Conservation (phyloP, 2,888 invertebrate genomes). For the Drosophila neoperkinsi region DNA sequence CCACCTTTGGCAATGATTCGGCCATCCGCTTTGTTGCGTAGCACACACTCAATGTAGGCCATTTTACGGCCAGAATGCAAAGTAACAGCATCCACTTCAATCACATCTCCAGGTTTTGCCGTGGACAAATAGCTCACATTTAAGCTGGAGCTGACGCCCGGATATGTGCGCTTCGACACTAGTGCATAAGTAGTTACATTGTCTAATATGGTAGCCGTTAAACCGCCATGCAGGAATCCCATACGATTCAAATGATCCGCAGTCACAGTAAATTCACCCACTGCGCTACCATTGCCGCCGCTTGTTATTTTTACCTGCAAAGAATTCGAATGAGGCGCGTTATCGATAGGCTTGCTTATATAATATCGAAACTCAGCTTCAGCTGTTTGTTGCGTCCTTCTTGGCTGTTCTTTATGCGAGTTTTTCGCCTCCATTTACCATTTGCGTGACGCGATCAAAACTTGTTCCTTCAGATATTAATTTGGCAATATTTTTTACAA, state of each 20-base stretch:
- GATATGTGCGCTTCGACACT: constrained; percentile 88
- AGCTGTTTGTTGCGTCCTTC: constrained; percentile 46
- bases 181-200: constrained; percentile 92
- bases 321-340: constrained; percentile 23
- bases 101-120: constrained; percentile 91
- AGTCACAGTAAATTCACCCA: constrained; percentile 91
- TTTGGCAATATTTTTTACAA: constrained; percentile 84
- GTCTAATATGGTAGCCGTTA: constrained; percentile 91
- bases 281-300: constrained; percentile 90
- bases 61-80: constrained; percentile 91
- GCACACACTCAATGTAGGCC: constrained; percentile 92
- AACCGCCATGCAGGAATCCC: constrained; percentile 94
- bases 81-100: constrained; percentile 92
- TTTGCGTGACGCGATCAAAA: constrained; percentile 85
- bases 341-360: constrained; percentile 45
- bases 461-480: constrained; percentile 78
- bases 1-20: constrained; percentile 91
- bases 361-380: constrained; percentile 53
- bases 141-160: constrained; percentile 94
- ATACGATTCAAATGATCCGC: constrained; percentile 91
- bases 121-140: constrained; percentile 93
- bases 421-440: constrained; percentile 80
- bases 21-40: constrained; percentile 91
- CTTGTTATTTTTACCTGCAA: constrained; percentile 83
- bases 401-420: background rate